A percentile compares a stretch with the other conserved stretches of the same genome.
Evolutionary conservation across 2,888 invertebrate genomes (phyloP).

Genomic region (Rhamphomyia laevipes): DNA sequence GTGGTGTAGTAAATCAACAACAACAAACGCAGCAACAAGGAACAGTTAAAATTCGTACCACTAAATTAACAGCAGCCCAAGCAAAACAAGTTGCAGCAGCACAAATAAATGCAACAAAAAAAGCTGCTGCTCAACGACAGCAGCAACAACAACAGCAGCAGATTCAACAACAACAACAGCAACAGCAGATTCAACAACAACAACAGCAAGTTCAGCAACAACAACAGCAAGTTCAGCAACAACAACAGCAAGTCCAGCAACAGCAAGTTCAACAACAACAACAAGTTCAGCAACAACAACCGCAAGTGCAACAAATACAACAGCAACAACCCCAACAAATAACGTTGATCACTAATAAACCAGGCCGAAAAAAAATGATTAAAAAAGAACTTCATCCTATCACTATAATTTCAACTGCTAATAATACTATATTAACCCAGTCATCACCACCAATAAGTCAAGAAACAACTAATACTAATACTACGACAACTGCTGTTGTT

Average conservation of each 20-base stretch:
- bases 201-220: conserved; percentile 4
- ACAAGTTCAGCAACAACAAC: conserved; percentile 12
- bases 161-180: not conserved
- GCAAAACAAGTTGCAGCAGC: conserved; percentile 20
- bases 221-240: conserved; percentile 20
- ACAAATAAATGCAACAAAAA: conserved; percentile 11
- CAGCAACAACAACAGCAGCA: conserved; percentile 18
- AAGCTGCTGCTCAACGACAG: not conserved
- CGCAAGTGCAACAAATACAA: conserved; percentile 15
- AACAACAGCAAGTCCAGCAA: conserved; percentile 26
- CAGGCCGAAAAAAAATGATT: conserved; percentile 5
- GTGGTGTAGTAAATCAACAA: not conserved
- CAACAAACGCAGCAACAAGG: conserved; percentile 7
- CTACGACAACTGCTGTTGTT: conserved; percentile 4
- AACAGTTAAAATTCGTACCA: not conserved
- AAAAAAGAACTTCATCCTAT: conserved; percentile 5
- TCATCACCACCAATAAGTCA: not conserved
- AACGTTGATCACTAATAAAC: conserved; percentile 8
- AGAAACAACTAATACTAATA: not conserved
- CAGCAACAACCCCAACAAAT: conserved; percentile 12
- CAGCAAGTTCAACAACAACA: conserved; percentile 19
- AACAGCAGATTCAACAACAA: conserved; percentile 6
- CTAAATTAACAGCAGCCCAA: conserved; percentile 2
- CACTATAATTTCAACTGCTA: not conserved
- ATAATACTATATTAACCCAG: not conserved